phyloP scores from a whole-genome alignment of 2,797 vertebrate species.

The Heteromormyrus szaboi region DNA sequence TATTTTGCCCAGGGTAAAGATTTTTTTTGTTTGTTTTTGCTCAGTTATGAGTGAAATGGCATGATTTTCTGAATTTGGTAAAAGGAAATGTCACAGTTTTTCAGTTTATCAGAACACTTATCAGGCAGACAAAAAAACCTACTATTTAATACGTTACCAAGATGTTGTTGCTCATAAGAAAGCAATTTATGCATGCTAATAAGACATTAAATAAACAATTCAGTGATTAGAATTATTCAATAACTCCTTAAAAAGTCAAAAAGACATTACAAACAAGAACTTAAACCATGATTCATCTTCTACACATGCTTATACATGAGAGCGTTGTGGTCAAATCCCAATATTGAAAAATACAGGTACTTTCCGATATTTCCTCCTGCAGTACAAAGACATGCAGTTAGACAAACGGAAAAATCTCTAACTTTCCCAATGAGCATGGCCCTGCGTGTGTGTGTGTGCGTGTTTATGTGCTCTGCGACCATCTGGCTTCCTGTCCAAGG shows the following conservation, averaged over 20 bases:
- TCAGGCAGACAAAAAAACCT: background rate
- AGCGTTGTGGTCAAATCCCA: background rate
- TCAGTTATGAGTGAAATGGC: background rate
- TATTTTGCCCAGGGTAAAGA: background rate
- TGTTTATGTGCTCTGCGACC: background rate
- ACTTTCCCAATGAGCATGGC: background rate
- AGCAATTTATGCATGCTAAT: background rate
- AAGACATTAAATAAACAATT: background rate
- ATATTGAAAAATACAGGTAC: background rate
- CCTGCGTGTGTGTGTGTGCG: background rate
- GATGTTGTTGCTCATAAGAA: background rate
- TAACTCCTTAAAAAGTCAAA: background rate
- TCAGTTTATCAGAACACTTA: background rate
- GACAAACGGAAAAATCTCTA: background rate
- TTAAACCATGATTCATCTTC: background rate
- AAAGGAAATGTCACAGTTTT: background rate
- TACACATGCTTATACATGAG: background rate
- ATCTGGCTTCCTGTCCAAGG: background rate
- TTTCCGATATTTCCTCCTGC: background rate
- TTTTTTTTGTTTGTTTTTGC: background rate
- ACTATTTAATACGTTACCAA: background rate
- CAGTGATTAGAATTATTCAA: background rate
- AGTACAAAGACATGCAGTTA: background rate
- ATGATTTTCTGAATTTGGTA: background rate
- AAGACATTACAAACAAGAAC: background rate